phyloP scores from a whole-genome alignment of 2,888 invertebrate species.

The Apodemia duryi region DNA sequence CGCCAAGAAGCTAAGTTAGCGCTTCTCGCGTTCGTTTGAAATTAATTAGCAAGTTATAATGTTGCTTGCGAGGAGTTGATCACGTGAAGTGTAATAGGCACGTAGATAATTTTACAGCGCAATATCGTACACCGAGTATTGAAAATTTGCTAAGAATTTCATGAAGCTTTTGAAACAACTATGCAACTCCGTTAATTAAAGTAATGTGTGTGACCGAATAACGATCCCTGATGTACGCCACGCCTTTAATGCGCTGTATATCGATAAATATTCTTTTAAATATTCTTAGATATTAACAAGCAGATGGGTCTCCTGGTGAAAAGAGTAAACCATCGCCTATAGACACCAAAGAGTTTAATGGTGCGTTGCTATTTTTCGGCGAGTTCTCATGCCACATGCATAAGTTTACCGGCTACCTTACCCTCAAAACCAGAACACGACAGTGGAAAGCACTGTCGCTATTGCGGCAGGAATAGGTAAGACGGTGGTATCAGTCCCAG shows the following conservation, averaged over 20 bases:
- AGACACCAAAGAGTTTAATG: too few species aligned
- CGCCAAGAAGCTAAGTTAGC: constrained; percentile 32
- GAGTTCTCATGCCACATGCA: too few species aligned
- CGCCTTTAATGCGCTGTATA: neutral
- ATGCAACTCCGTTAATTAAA: neutral
- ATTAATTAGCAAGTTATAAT: constrained; percentile 26
- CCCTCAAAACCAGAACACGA: too few species aligned
- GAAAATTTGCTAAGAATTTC: neutral
- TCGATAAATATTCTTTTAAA: too few species aligned
- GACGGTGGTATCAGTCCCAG: too few species aligned
- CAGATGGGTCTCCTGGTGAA: too few species aligned
- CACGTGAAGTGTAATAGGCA: constrained; percentile 24
- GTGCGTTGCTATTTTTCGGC: too few species aligned
- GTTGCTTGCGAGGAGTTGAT: constrained; percentile 20
- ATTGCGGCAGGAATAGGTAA: too few species aligned
- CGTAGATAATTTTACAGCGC: constrained; percentile 16
- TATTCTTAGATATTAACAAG: too few species aligned
- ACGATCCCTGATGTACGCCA: neutral
- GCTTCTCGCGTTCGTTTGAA: constrained; percentile 19
- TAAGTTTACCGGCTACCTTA: too few species aligned
- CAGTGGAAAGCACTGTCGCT: too few species aligned
- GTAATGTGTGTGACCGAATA: constrained; percentile 2
- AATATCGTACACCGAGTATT: constrained; percentile 5
- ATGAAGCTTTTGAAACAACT: constrained; percentile 8
- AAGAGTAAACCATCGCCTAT: too few species aligned